phyloP scores from a whole-genome alignment of 1,140 invertebrate genomes.

The Panulirus ornatus region DNA sequence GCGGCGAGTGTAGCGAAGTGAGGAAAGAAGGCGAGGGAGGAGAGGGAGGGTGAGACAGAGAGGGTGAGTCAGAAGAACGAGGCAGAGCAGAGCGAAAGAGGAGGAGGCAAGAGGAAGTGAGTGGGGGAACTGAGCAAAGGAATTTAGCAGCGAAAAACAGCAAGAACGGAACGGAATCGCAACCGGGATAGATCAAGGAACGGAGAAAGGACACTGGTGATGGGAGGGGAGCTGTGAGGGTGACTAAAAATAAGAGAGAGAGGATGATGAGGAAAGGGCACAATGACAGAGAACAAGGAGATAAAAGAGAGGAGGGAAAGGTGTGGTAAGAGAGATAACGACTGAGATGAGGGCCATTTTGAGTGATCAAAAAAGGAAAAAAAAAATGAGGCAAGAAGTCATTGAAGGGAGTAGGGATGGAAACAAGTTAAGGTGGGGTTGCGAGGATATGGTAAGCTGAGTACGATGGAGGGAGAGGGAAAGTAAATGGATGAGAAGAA shows the following conservation, averaged over 20 bases:
- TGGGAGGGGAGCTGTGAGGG: not conserved
- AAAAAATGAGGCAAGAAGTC: too few relatives aligned
- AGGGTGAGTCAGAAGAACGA: too few relatives aligned
- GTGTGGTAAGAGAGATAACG: not conserved
- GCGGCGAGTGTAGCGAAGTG: too few relatives aligned
- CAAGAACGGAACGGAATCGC: not conserved
- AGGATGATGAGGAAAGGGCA: not conserved
- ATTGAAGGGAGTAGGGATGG: not conserved
- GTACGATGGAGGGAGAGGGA: not conserved
- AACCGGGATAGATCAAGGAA: too few relatives aligned
- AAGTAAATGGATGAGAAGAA: not conserved
- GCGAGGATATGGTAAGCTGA: not conserved
- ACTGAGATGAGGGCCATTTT: not conserved
- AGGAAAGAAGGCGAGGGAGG: not conserved
- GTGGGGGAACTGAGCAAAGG: not conserved
- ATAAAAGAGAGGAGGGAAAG: not conserved
- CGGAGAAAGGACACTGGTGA: too few relatives aligned
- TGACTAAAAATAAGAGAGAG: not conserved
- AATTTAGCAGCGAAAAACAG: not conserved
- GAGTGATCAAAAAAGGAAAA: too few relatives aligned
- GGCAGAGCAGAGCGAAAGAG: not conserved
- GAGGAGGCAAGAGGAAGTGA: not conserved
- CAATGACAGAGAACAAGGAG: not conserved
- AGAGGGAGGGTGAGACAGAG: not conserved
- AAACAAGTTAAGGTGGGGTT: not conserved